Evolutionary conservation across 2,888 invertebrate species (phyloP).

Genomic region (Drymonia ruficornis): DNA sequence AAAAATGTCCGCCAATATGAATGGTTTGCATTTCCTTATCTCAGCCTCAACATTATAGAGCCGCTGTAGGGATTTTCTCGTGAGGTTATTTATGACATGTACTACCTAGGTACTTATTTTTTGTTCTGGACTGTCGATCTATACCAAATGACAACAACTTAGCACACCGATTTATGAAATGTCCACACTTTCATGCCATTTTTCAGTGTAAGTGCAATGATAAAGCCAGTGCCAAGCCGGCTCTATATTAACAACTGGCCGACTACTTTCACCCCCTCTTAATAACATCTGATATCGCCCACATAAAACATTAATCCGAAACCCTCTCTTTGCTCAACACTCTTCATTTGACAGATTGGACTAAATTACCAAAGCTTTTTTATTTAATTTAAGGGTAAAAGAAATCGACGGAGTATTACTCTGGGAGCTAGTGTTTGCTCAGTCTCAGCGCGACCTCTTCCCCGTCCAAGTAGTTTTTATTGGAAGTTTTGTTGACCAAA

Average conservation of each 20-base stretch:
- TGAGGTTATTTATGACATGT: no score
- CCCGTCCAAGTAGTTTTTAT: slow-evolving; percentile 79
- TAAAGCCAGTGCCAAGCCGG: slow-evolving; percentile 7
- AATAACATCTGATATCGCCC: slow-evolving; percentile 65
- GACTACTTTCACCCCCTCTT: slow-evolving; percentile 48
- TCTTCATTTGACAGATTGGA: slow-evolving; percentile 84
- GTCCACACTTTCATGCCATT: neutral
- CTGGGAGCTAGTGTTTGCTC: slow-evolving; percentile 63
- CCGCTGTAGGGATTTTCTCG: no score
- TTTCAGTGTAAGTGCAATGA: slow-evolving; percentile 13
- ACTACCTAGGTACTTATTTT: no score
- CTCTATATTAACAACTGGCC: slow-evolving; percentile 34
- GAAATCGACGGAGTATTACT: slow-evolving; percentile 62
- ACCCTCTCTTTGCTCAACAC: slow-evolving; percentile 82
- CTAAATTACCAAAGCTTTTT: slow-evolving; percentile 80
- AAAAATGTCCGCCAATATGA: no score
- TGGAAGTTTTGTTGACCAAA: slow-evolving; percentile 72
- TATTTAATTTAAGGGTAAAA: slow-evolving; percentile 80
- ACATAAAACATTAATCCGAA: slow-evolving; percentile 70
- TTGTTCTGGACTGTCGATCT: no score
- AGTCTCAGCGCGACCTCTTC: slow-evolving; percentile 57
- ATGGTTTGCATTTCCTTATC: no score
- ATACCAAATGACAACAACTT: no score
- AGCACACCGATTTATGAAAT: no score
- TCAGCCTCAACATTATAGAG: no score